Base-by-base conservation (phyloP, 2,113 vertebrate species). In the Castor canadensis region DNA sequence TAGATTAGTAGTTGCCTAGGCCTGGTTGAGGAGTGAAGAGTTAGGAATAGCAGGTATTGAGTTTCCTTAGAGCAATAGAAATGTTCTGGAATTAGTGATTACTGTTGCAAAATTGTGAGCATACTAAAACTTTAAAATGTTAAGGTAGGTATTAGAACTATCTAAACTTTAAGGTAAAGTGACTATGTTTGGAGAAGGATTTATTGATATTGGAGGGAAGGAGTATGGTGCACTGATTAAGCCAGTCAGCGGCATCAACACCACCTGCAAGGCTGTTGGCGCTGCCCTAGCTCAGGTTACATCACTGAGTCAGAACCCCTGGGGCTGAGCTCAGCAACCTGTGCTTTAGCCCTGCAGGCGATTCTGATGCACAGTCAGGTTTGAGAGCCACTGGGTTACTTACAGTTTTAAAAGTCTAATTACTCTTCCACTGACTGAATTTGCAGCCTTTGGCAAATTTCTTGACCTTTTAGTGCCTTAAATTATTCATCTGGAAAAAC, bases 401-500 rank as follows among this genome's bases (percentile, higher is more conserved):
- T 83, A 86, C 79, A 80, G 22, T 79, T 93, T 81, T 87, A 58
- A 94, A 72, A 92, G 69, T 47, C 49, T 80, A 81, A 89, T 87
- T 84, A 75, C 43, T 84, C 67, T 71, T 60, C 82, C 20, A 45
- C 60, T 93, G n/a, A 76, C 28, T 76, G 88, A 77, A 91, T 88
- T 38, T 6, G 17, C 40, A 92, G 66, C 58, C 64, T 92, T 87
- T 84, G 95, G 80, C 87, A 97, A 93, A 16, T 89, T 92, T 95
- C 64, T 93, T 94, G 77, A 94, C 72, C 62, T 89, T 89, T 87
- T 64, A 49, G 64, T 76, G 56, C 52, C 64, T 93, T 77, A 89
- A 91, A 83, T 93, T 92, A 95, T 95, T 97, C 75, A 92, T 71
- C 71, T 83, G 72, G 79, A 94, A 67, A 95, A 96, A 84, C n/a